Conservation (phyloP, 2,113 vertebrate genomes). For the Pseudonaja textilis region DNA sequence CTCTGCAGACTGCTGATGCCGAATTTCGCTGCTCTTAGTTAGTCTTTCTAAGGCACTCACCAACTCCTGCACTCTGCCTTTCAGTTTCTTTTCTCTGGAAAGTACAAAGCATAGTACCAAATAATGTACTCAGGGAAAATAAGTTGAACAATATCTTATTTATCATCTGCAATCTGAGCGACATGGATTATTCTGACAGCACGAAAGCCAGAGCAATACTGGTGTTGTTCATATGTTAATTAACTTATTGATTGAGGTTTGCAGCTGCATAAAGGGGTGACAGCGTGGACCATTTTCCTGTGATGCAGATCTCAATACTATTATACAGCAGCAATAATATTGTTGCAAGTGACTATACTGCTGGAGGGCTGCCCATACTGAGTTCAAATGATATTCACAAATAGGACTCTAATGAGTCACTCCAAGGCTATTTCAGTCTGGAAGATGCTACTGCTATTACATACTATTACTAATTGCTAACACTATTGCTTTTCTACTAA, state of each 20-base stretch:
- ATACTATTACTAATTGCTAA: neutral
- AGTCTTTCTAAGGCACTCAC: constrained; percentile 84
- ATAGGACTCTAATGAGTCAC: neutral
- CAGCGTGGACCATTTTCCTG: neutral
- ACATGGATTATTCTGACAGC: neutral
- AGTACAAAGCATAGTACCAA: constrained; percentile 33
- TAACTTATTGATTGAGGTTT: neutral
- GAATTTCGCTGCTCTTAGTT: constrained; percentile 84
- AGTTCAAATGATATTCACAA: neutral
- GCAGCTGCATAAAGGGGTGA: neutral
- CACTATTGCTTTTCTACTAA: neutral
- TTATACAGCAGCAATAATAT: neutral
- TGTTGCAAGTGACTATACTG: neutral
- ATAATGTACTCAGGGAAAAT: neutral
- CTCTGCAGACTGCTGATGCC: constrained; percentile 86
- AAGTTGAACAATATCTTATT: neutral
- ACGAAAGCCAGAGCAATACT: neutral
- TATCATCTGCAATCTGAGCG: neutral
- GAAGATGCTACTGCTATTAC: neutral
- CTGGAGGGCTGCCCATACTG: neutral
- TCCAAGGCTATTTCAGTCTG: neutral
- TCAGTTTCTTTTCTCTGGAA: constrained; percentile 85
- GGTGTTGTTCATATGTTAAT: neutral
- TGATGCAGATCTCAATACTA: neutral
- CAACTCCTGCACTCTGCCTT: constrained; percentile 82